Base-by-base conservation (phyloP, 2,797 vertebrate species). In the Margarornis squamiger region DNA sequence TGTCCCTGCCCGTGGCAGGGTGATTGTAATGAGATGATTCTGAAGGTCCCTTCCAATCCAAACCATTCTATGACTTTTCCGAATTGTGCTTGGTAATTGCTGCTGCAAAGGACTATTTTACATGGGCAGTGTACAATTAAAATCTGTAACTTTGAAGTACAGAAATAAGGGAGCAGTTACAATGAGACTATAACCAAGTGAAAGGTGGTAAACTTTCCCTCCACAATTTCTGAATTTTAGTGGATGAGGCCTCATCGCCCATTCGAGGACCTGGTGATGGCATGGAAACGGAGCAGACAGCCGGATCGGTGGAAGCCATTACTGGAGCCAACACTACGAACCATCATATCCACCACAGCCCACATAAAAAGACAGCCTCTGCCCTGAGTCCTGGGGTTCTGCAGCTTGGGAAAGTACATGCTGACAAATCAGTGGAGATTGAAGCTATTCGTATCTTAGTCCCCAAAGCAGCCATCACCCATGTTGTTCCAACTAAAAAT, bases 201-300 rank as follows among this genome's bases (percentile, higher is more conserved):
- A 68, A 84, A 72, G 27, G 70, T 77, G n/a, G 41, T 92, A 91
- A 88, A 89, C n/a, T 46, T 90, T 82, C 15, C 39, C 21, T n/a
- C 51, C 9, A 22, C 55, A 83, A 6, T 70, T 80, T 91, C 77
- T 63, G 20, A 74, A 71, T 95, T 91, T 59, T 90, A 98, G 97
- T 48, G 97, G 97, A 75, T 88, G 96, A 97, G 49, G 94, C 97
- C 71, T 88, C 94, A 2, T 97, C 98, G 87, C 98, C 98, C 15
- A 43, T 99, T 67, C 98, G 99, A 95, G 98, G 99, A 59, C 97
- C 99, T 49, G 99, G 99, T 17, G 99, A 99, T 98, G 99, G 99
- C 95, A 99, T 99, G 99, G 99, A 99, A 98, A 99, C 97, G 3
- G 98, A 99, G 91, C 98, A 98, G 88, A 93, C 98, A 1, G 75